Evolutionary conservation across 2,797 vertebrate species (phyloP).

Genomic region (Mastacembelus armatus): DNA sequence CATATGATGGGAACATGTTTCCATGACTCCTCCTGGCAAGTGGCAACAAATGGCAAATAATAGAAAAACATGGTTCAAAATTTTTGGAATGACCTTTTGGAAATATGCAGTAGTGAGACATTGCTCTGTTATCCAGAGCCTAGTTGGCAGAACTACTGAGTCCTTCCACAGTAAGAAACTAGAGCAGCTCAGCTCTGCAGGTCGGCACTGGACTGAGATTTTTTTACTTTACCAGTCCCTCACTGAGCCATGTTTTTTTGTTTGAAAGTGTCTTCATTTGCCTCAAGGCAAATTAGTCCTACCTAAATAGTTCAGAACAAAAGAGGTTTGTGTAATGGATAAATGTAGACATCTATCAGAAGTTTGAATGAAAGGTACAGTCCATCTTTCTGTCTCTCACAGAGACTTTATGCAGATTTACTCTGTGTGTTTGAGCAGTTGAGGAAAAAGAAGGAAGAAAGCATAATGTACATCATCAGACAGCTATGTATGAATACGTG

Average conservation of each 20-base stretch:
- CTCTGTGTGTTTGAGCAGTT: constrained; percentile 1
- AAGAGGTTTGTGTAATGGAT: not conserved
- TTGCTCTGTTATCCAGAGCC: not conserved
- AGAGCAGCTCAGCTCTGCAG: not conserved
- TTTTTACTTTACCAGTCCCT: too few relatives aligned
- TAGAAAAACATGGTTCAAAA: not conserved
- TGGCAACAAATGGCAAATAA: not conserved
- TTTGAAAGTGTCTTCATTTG: not conserved
- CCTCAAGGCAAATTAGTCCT: not conserved
- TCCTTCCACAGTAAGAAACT: not conserved
- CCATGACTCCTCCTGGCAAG: not conserved
- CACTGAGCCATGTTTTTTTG: not conserved
- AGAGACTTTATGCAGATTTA: not conserved
- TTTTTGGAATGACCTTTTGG: not conserved
- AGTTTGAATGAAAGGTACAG: not conserved
- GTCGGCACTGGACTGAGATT: not conserved
- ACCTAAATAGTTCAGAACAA: not conserved
- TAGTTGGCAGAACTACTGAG: not conserved
- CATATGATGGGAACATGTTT: too few relatives aligned
- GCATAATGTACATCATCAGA: constrained; percentile 33
- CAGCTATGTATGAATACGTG: constrained; percentile 23
- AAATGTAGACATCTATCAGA: not conserved
- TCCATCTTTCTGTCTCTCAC: too few relatives aligned
- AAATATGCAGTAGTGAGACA: not conserved
- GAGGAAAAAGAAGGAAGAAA: not conserved